Percentiles rank a stretch among this genome's conserved stretches.
These are phyloP conservation scores for Lissonota sp. DNA, from an alignment of 2,888 invertebrate species.

Conservation along the genomic window DNA sequence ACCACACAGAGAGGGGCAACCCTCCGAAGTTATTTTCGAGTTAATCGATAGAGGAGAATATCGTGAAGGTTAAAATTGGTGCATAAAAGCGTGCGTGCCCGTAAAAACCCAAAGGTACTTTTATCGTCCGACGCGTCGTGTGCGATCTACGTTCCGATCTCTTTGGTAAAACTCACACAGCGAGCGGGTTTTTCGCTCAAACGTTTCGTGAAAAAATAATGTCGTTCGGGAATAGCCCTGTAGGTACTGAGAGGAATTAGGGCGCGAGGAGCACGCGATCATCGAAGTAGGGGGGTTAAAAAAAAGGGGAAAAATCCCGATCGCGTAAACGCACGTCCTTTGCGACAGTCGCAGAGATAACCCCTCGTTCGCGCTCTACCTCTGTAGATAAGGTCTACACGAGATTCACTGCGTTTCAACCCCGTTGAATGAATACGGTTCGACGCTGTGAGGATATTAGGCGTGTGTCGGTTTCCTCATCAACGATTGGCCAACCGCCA, in stretches of 20 bases:
- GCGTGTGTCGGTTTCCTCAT: constrained; percentile 28
- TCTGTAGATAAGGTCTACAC: constrained; percentile 71
- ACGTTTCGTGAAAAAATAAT: constrained; percentile 75
- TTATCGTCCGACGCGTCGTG: constrained; percentile 4
- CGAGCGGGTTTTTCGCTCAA: constrained; percentile 59
- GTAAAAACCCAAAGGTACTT: constrained; percentile 3
- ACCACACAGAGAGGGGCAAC: background rate
- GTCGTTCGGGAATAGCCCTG: constrained; percentile 68
- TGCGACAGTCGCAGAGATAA: constrained; percentile 25
- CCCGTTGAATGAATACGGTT: constrained; percentile 18
- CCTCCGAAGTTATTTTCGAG: background rate
- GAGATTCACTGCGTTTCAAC: constrained; percentile 44
- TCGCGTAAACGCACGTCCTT: no score
- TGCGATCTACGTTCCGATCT: background rate
- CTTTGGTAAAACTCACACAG: background rate
- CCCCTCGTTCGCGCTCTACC: constrained; percentile 65
- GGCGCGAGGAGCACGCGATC: constrained; percentile 70
- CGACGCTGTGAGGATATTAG: no score
- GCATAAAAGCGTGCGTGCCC: background rate
- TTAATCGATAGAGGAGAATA: background rate
- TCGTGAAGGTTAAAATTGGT: background rate
- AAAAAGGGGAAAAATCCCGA: no score
- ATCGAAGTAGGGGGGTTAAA: background rate
- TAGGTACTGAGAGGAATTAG: constrained; percentile 74
- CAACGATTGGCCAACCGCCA: constrained; percentile 35